Evolutionary conservation across 2,113 vertebrate species (phyloP).

Genomic region (Malurus melanocephalus): DNA sequence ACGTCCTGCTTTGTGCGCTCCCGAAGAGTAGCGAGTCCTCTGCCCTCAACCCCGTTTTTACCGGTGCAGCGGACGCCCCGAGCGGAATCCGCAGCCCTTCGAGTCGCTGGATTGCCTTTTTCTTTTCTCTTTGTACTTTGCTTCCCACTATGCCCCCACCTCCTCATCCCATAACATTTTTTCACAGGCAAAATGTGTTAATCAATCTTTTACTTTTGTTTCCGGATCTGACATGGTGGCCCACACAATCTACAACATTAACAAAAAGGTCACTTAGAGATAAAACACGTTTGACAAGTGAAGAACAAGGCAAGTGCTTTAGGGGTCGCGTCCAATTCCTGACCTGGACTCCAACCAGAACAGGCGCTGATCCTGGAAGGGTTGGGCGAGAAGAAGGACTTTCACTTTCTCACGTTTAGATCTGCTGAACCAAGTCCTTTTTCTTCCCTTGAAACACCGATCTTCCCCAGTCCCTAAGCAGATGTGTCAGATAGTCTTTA

Average conservation of each 20-base stretch:
- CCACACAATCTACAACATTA: slow-evolving; percentile 69
- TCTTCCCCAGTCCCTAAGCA: not conserved
- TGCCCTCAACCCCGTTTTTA: not conserved
- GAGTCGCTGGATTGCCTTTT: not conserved
- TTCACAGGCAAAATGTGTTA: slow-evolving; percentile 61
- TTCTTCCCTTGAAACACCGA: slow-evolving; percentile 12
- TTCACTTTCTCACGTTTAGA: slow-evolving; percentile 45
- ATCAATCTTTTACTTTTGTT: slow-evolving; percentile 71
- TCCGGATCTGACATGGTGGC: slow-evolving; percentile 71
- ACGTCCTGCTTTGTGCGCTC: not conserved
- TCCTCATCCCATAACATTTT: slow-evolving; percentile 47
- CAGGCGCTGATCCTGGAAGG: slow-evolving; percentile 46
- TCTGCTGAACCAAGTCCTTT: slow-evolving; percentile 18
- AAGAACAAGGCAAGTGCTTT: slow-evolving; percentile 69
- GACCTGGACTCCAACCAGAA: slow-evolving; percentile 66
- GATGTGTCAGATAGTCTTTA: slow-evolving; percentile 32
- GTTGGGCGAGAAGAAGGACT: slow-evolving; percentile 35
- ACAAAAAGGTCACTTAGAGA: slow-evolving; percentile 74
- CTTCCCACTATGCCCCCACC: not conserved
- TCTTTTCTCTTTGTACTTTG: slow-evolving; percentile 46
- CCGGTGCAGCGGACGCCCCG: not conserved
- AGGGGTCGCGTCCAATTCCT: slow-evolving; percentile 69
- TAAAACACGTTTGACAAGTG: slow-evolving; percentile 74
- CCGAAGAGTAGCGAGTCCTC: not conserved
- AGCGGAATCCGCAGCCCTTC: not conserved